Evolutionary conservation across 1,140 invertebrate species (phyloP).

Genomic region (Cardiocondyla obscurior): DNA sequence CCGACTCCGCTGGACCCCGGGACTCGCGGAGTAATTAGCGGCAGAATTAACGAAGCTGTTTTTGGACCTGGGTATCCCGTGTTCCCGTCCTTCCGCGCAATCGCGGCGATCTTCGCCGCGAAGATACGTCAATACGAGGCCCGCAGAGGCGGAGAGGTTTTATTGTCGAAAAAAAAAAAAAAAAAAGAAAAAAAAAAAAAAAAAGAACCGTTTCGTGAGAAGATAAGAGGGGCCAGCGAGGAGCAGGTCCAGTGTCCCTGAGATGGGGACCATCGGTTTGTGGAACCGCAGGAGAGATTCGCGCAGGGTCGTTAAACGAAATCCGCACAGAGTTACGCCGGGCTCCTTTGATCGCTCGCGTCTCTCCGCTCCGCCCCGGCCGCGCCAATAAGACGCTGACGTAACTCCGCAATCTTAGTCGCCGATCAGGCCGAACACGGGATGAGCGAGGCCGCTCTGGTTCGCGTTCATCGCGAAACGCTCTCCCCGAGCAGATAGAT

Average conservation of each 20-base stretch:
- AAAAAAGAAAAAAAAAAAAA: too few relatives aligned
- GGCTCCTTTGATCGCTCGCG: constrained; percentile 78
- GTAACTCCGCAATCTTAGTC: constrained; percentile 79
- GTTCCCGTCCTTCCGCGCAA: constrained; percentile 1
- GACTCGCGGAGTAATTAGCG: constrained; percentile 18
- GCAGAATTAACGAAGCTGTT: constrained; percentile 23
- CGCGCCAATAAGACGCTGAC: constrained; percentile 80
- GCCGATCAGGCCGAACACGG: constrained; percentile 70
- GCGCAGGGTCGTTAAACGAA: constrained; percentile 74
- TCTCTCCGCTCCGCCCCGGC: constrained; percentile 57
- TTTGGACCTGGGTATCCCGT: neutral
- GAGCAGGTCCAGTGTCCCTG: neutral
- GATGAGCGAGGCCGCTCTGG: constrained; percentile 18
- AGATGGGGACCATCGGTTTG: neutral
- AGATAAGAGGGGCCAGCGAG: neutral
- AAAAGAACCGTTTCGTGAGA: neutral
- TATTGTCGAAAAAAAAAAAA: neutral
- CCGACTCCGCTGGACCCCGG: too few relatives aligned
- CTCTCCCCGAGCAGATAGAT: constrained; percentile 28
- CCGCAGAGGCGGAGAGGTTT: neutral
- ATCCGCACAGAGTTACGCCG: constrained; percentile 64
- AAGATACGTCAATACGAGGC: neutral
- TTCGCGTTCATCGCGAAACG: constrained; percentile 11
- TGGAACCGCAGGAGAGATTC: constrained; percentile 36
- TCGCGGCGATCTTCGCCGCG: constrained; percentile 20